Evolutionary conservation across 2,888 invertebrate species (phyloP).

Genomic region (Tachina grossa): DNA sequence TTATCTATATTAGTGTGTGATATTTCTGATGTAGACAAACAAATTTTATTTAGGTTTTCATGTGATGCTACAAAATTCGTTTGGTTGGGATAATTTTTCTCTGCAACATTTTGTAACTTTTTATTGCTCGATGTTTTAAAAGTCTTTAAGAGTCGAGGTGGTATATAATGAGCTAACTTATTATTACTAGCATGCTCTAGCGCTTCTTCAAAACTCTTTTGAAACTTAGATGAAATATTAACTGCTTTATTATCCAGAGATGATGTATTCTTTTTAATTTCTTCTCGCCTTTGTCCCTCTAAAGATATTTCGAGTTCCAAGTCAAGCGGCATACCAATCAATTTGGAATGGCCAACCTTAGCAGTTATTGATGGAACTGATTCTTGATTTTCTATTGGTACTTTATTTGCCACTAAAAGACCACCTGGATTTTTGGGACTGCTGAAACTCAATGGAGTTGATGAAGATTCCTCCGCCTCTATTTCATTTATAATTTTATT

Average conservation of each 20-base stretch:
- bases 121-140: too few relatives aligned
- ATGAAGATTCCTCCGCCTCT: not conserved
- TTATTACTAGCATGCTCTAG: not conserved
- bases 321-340: not conserved
- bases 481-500: not conserved
- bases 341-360: not conserved
- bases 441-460: not conserved
- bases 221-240: not conserved
- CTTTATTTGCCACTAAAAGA: not conserved
- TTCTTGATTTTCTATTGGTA: not conserved
- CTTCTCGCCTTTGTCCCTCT: not conserved
- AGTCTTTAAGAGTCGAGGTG: too few relatives aligned
- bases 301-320: conserved; percentile 4
- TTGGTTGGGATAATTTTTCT: too few relatives aligned
- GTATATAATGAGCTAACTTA: too few relatives aligned
- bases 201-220: not conserved
- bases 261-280: not conserved
- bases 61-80: too few relatives aligned
- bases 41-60: not conserved
- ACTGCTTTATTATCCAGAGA: not conserved
- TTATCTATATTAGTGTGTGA: not conserved
- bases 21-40: not conserved
- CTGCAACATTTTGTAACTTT: too few relatives aligned
- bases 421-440: not conserved
- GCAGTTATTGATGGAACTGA: not conserved